Conservation (phyloP, 2,797 vertebrate genomes). For the Acipenser oxyrinchus region DNA sequence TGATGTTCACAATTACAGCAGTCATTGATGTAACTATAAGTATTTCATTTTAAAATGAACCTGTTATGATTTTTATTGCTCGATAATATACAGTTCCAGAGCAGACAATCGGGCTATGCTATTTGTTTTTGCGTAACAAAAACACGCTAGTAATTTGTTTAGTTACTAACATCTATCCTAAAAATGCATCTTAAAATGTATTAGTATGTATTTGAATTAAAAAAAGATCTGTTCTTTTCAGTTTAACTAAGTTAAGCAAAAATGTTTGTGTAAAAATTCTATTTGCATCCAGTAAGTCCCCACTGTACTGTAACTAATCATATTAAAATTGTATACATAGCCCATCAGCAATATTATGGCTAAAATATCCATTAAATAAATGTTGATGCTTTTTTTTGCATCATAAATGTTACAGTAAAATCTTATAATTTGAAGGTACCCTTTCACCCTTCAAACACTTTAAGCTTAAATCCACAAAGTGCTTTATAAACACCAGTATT, state of each 20-base stretch:
- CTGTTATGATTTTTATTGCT: constrained; percentile 33
- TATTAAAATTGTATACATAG: constrained; percentile 48
- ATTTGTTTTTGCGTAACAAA: constrained; percentile 2
- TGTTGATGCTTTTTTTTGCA: constrained; percentile 43
- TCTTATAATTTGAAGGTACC: constrained; percentile 52
- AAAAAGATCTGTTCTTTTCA: constrained; percentile 26
- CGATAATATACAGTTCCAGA: constrained; percentile 30
- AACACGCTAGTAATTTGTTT: constrained; percentile 20
- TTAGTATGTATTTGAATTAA: constrained; percentile 54
- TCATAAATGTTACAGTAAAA: constrained; percentile 55
- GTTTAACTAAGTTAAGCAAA: constrained; percentile 58
- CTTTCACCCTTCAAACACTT: constrained; percentile 61
- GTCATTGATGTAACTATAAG: constrained; percentile 45
- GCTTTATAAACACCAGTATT: constrained; percentile 69
- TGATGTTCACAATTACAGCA: constrained; percentile 54
- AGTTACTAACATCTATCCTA: constrained; percentile 38
- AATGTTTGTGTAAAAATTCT: constrained; percentile 48
- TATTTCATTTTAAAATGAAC: constrained; percentile 41
- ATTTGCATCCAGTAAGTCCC: constrained; percentile 62
- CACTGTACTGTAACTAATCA: constrained; percentile 41
- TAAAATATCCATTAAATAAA: constrained; percentile 45
- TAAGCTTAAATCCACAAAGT: constrained; percentile 67
- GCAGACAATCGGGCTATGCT: no score
- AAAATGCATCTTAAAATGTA: constrained; percentile 59
- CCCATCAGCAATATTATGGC: constrained; percentile 40